phyloP scores from a whole-genome alignment of 2,113 vertebrate species.

The Crotalus tigris region DNA sequence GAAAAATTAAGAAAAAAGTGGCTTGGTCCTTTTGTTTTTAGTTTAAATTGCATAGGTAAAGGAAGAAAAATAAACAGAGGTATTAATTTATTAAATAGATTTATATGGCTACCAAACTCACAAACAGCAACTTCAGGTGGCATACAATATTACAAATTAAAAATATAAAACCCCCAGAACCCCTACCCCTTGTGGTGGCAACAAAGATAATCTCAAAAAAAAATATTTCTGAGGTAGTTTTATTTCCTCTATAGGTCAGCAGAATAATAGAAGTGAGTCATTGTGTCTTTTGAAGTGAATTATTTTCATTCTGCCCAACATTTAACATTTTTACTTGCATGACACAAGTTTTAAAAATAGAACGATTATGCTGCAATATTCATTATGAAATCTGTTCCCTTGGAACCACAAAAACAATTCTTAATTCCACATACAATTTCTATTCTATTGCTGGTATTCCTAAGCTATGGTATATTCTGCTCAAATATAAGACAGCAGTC shows the following conservation, averaged over 20 bases:
- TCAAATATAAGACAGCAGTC: conserved; percentile 5
- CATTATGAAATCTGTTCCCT: background rate
- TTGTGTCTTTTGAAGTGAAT: background rate
- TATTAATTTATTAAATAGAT: background rate
- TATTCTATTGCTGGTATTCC: background rate
- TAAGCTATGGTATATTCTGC: background rate
- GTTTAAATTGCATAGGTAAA: background rate
- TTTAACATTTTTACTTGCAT: background rate
- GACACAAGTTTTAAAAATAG: conserved; percentile 8
- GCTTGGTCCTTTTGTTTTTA: background rate
- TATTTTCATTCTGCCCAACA: background rate
- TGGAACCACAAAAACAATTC: conserved; percentile 13
- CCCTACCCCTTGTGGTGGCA: background rate
- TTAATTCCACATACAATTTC: background rate
- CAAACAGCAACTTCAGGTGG: background rate
- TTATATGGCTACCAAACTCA: background rate
- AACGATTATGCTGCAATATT: background rate
- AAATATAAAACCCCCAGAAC: background rate
- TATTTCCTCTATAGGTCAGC: background rate
- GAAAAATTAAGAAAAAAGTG: background rate
- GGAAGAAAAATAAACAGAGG: background rate
- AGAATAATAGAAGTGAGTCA: background rate
- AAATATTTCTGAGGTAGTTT: background rate
- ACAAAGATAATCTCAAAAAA: background rate
- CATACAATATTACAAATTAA: background rate